phyloP scores from a whole-genome alignment of 2,797 vertebrate species.

The Peromyscus melanophrys region DNA sequence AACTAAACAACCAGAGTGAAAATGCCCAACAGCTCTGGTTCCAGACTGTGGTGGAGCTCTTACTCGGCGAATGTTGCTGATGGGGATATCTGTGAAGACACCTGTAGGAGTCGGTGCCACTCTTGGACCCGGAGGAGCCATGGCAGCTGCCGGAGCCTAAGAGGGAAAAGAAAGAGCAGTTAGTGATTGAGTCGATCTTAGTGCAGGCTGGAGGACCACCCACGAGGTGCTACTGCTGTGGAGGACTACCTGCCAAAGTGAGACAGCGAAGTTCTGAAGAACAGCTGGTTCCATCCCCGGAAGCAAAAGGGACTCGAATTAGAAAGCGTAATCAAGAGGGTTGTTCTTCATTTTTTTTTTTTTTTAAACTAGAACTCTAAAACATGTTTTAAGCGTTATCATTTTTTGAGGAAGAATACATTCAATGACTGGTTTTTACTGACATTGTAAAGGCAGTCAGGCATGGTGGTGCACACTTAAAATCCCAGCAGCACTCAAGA shows the following conservation, averaged over 20 bases:
- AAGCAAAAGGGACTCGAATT: slow-evolving; percentile 42
- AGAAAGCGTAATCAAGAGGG: background rate
- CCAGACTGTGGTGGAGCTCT: slow-evolving; percentile 66
- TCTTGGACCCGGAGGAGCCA: slow-evolving; percentile 81
- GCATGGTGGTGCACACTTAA: background rate
- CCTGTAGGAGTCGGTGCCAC: slow-evolving; percentile 91
- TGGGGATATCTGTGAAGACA: slow-evolving; percentile 96
- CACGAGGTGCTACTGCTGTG: background rate
- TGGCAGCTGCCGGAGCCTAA: slow-evolving; percentile 86
- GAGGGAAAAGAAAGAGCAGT: slow-evolving; percentile 8
- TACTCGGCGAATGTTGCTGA: slow-evolving; percentile 97
- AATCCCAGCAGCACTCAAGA: background rate
- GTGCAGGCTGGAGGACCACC: background rate
- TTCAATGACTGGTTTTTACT: slow-evolving; percentile 33
- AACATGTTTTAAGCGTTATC: slow-evolving; percentile 31
- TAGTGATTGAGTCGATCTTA: slow-evolving; percentile 12
- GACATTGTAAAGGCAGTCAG: slow-evolving; percentile 38
- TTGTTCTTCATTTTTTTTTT: background rate
- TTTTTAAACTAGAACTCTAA: slow-evolving; percentile 36
- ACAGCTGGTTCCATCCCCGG: background rate
- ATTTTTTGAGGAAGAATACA: slow-evolving; percentile 11
- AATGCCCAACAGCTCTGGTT: background rate
- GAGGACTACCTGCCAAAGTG: background rate
- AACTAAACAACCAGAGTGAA: background rate
- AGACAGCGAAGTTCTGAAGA: background rate